Percentiles rank a stretch among this genome's conserved stretches.
Evolutionary conservation across 2,797 vertebrate genomes (phyloP).

Genomic region (Helicolenus hilgendorfi): DNA sequence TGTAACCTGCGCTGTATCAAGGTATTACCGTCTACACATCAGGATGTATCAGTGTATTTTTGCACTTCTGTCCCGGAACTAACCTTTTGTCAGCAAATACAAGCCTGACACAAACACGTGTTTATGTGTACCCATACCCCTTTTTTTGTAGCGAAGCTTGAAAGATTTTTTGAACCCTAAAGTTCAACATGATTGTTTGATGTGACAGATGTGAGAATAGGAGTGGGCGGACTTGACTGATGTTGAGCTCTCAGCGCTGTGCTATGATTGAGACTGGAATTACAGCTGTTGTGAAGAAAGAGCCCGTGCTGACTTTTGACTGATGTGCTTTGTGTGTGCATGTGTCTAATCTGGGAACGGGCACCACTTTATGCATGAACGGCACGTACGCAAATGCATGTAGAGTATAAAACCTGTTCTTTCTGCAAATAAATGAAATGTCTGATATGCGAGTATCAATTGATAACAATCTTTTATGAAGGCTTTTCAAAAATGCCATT

Average conservation of each 20-base stretch:
- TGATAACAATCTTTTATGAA: neutral
- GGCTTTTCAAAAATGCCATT: neutral
- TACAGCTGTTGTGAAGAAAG: conserved; percentile 75
- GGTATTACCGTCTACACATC: conserved; percentile 27
- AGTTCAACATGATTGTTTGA: conserved; percentile 82
- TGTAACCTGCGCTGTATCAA: conserved; percentile 31
- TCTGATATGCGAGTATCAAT: neutral
- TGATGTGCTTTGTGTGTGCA: conserved; percentile 55
- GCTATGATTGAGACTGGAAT: conserved; percentile 81
- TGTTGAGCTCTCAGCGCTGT: conserved; percentile 77
- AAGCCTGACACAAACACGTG: conserved; percentile 53
- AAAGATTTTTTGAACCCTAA: conserved; percentile 67
- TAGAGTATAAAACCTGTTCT: neutral
- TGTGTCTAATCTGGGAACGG: conserved; percentile 8
- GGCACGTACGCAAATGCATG: neutral
- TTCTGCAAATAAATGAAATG: neutral
- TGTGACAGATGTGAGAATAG: conserved; percentile 86
- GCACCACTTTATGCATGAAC: neutral
- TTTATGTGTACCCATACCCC: conserved; percentile 43
- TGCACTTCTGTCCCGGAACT: conserved; percentile 40
- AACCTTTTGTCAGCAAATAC: conserved; percentile 58
- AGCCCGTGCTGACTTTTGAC: conserved; percentile 72
- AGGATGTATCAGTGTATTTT: conserved; percentile 31
- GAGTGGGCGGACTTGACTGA: conserved; percentile 82
- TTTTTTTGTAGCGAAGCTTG: conserved; percentile 58